These are phyloP conservation scores for Acrobasis suavella DNA, from an alignment of 2,888 invertebrate genomes.

Conservation along the genomic window DNA sequence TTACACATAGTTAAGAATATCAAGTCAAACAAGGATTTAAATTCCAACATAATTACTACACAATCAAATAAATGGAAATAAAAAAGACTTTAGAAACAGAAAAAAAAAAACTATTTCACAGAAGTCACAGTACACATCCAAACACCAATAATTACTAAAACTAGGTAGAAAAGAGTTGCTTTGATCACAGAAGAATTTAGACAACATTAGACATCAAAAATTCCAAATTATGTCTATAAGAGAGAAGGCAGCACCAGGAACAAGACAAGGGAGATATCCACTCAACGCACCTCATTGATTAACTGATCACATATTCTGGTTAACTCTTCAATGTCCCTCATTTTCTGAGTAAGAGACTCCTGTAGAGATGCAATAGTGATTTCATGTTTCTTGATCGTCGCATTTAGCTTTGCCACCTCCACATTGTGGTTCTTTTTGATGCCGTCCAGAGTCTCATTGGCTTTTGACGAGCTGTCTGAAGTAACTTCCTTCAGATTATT, in stretches of 20 bases:
- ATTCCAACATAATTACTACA: not conserved
- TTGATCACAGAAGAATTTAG: slow-evolving; percentile 27
- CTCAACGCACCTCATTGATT: slow-evolving; percentile 82
- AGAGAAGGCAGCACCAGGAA: slow-evolving; percentile 31
- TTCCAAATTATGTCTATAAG: slow-evolving; percentile 22
- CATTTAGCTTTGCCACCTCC: slow-evolving; percentile 91
- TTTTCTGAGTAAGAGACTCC: slow-evolving; percentile 92
- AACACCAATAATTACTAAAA: slow-evolving; percentile 16
- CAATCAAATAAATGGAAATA: not conserved
- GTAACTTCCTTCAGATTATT: slow-evolving; percentile 92
- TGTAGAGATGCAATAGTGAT: slow-evolving; percentile 91
- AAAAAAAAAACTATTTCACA: no score
- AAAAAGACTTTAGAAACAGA: not conserved
- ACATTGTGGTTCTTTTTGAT: slow-evolving; percentile 87
- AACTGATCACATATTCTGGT: slow-evolving; percentile 96
- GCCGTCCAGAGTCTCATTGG: slow-evolving; percentile 90
- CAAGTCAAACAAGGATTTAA: not conserved
- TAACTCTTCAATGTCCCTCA: slow-evolving; percentile 93
- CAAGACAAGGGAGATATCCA: slow-evolving; percentile 23
- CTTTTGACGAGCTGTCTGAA: slow-evolving; percentile 87
- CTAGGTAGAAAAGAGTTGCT: slow-evolving; percentile 23
- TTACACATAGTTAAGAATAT: not conserved
- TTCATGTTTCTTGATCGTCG: slow-evolving; percentile 93
- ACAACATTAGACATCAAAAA: slow-evolving; percentile 19
- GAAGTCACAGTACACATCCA: not conserved